Conservation (phyloP, 2,888 invertebrate genomes). For the Pristionchus maxplancki region DNA sequence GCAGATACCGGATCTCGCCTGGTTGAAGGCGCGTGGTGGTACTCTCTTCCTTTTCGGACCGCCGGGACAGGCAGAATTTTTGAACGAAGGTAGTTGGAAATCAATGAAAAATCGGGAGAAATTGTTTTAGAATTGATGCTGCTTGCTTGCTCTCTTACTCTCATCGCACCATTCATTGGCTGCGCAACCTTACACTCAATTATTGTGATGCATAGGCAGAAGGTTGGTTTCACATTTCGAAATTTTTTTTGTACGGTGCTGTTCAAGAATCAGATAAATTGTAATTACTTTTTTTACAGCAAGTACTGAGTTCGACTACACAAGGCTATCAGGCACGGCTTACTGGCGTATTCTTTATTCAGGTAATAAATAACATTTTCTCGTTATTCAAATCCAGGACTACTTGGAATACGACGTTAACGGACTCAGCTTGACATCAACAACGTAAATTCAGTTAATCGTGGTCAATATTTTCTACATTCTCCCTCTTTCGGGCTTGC, state of each 20-base stretch:
- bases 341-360: neutral
- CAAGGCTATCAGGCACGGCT: neutral
- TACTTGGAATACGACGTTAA: too few species aligned
- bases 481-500: neutral
- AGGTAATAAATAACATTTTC: neutral
- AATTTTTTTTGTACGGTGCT: too few species aligned
- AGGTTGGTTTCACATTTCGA: neutral
- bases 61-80: neutral
- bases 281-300: neutral
- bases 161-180: neutral
- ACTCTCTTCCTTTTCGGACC: neutral
- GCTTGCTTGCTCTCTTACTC: neutral
- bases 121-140: neutral
- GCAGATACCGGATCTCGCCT: neutral
- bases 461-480: neutral
- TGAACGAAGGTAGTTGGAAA: neutral
- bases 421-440: too few species aligned
- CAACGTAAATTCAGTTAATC: neutral
- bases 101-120: too few species aligned
- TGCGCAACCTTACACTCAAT: neutral
- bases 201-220: neutral
- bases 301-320: neutral
- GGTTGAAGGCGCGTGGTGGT: neutral
- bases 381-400: too few species aligned
- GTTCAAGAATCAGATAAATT: too few species aligned